Base-by-base conservation (phyloP, 2,888 invertebrate genomes). In the Tigriopus californicus region DNA sequence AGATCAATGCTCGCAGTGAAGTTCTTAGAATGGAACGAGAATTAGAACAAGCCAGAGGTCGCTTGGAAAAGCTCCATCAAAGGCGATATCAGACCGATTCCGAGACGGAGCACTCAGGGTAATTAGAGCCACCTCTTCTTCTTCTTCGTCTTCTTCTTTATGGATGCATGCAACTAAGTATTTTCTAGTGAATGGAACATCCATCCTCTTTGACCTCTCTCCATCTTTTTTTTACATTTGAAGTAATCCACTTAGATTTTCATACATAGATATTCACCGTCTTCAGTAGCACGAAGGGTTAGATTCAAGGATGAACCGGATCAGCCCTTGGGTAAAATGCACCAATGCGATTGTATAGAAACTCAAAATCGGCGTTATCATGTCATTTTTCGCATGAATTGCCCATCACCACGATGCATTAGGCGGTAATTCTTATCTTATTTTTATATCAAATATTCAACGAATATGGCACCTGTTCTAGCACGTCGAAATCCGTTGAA, bases 1-100 rank as follows among this genome's bases (percentile, higher is more conserved):
- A 91, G 75, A 88, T 91, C 63, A 83, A 90, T 67, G 90, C 90
- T 12, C 60, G 69, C 12, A 41, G 20, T 13, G 59, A 72, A 61
- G 92, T 98, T 1, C 76, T 95, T 60, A 80, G 89, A 66, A 95
- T 95, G 68, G 97, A 98, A 72, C 80, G 85, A 64, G 88, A 95
- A 74, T 73, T 98, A 60, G 88, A 89, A 65, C 89, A 89, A 67
- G 98, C 98, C 0, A 77, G 95, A 54, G 84, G 85, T 42, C 80
- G 87, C 60, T 76, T 98, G 59, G 88, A 59, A 25, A 53, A 59
- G 10, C 11, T 51, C 20, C 58, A 58, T 48, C 15, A 24, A 18
- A 20, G 47, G 15, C 20, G 49, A 22, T 59, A 59, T 41, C 24
- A 53, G 42, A 59, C 59, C 12, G 59, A 59, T 33, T 59, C 59